These are phyloP conservation scores for Melanostoma scalare DNA, from an alignment of 2,888 invertebrate genomes.

Conservation along the genomic window DNA sequence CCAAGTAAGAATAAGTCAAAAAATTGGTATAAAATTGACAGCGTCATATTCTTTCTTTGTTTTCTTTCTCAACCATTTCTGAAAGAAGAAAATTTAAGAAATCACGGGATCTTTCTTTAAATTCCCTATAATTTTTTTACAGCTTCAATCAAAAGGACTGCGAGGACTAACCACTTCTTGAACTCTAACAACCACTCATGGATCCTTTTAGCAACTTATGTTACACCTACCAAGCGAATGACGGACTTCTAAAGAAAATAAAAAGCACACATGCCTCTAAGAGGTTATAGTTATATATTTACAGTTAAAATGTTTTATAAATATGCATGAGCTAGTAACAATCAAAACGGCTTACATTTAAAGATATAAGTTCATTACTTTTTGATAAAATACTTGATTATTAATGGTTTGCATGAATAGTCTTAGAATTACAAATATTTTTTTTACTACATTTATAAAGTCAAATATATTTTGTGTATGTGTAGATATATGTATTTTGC, in stretches of 20 bases:
- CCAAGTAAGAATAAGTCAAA: too few relatives aligned
- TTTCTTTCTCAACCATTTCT: too few relatives aligned
- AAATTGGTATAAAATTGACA: too few relatives aligned
- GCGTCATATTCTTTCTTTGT: too few relatives aligned
- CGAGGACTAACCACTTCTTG: too few relatives aligned
- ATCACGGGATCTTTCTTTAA: too few relatives aligned
- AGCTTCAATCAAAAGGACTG: too few relatives aligned
- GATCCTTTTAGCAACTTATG: too few relatives aligned
- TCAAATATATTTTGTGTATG: slow-evolving; percentile 8
- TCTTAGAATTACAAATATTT: slow-evolving; percentile 20
- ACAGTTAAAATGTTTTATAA: slow-evolving; percentile 37
- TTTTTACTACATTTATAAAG: slow-evolving; percentile 18
- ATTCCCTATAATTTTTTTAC: too few relatives aligned
- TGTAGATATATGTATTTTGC: neutral
- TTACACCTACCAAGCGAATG: too few relatives aligned
- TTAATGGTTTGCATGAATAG: slow-evolving; percentile 21
- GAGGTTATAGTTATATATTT: slow-evolving; percentile 36
- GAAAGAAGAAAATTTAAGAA: too few relatives aligned
- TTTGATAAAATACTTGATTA: neutral
- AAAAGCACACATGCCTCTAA: neutral
- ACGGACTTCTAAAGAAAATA: neutral
- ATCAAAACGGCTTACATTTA: slow-evolving; percentile 24
- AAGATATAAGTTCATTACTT: slow-evolving; percentile 5
- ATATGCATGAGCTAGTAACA: slow-evolving; percentile 16
- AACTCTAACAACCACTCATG: too few relatives aligned